Evolutionary conservation across 2,888 invertebrate genomes (phyloP).

Genomic region (Tipula vernalis): DNA sequence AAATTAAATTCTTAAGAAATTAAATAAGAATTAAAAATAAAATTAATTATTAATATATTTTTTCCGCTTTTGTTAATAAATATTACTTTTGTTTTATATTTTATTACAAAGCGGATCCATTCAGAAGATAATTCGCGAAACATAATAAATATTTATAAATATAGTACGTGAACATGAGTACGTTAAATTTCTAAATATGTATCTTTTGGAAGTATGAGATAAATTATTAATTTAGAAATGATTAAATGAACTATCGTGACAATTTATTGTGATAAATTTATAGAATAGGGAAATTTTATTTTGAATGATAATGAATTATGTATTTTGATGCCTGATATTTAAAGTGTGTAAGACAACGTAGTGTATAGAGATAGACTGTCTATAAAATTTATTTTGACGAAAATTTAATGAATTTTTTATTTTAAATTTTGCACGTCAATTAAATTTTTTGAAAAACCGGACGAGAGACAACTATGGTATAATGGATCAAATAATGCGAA

Average conservation of each 20-base stretch:
- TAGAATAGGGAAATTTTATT: background rate
- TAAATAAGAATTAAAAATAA: background rate
- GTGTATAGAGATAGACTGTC: too few species aligned
- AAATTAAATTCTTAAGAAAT: background rate
- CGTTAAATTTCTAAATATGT: background rate
- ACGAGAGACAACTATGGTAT: too few species aligned
- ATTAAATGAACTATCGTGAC: background rate
- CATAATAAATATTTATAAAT: background rate
- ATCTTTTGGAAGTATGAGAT: background rate
- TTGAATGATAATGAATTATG: background rate
- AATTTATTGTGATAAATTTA: background rate
- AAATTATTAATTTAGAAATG: background rate
- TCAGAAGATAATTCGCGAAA: background rate
- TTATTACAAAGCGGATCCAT: background rate
- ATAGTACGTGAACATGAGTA: background rate
- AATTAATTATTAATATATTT: background rate
- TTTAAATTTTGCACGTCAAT: too few species aligned
- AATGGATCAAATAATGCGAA: too few species aligned
- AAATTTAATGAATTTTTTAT: too few species aligned
- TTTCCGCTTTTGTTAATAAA: background rate
- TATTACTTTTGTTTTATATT: background rate
- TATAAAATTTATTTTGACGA: too few species aligned
- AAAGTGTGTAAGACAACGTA: too few species aligned
- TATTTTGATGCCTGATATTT: too few species aligned
- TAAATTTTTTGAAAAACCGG: too few species aligned